Evolutionary conservation across 1,140 invertebrate species (phyloP), one percentile per base, ranked within the genome.

Genomic region (Drosophila sucinea): DNA sequence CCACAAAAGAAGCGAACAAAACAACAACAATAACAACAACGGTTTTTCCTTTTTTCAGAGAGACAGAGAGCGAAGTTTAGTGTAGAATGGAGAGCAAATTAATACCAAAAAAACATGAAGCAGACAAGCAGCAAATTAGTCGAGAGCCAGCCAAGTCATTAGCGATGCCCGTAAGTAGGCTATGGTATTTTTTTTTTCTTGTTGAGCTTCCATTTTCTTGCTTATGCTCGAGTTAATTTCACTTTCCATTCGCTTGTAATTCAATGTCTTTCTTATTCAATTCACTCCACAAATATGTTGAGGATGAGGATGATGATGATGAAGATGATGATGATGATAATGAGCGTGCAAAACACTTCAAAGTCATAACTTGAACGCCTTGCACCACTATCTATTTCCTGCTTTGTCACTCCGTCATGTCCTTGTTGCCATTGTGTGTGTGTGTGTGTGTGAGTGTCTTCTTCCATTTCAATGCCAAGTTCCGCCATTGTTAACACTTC

Each of bases 401-500:
- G 56, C 29, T 65, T 23, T 30, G 68, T 67, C 74, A 44, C 68
- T 67, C 65, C 67, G 63, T 51, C 56, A 29, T 81, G 79, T 82
- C 74, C 68, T 67, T 82, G 57, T 70, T 35, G 58, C 17, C 58
- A 47, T 27, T 38, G 30, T 30, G 2, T 30, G 35, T 38, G 35
- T 38, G 10, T 38, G 35, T 38, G 35, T 38, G 35, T 38, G 35
- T 11, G 35, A 1, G 41, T 68, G 60, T 40, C 40, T 35, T 17
- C 57, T 57, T 10, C 11, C 58, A 3, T 73, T 57, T 77, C 82
- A 86, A 86, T 87, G 83, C 62, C 83, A 89, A 68, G 67, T 56
- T 67, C 58, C 77, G 74, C 76, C 73, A 87, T 87, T 87, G 83
- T 87, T 84, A 83, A 76, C 77, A 79, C 76, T 72, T 79, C 76